Conservation (phyloP, 2,113 vertebrate genomes). For the Micromys minutus region DNA sequence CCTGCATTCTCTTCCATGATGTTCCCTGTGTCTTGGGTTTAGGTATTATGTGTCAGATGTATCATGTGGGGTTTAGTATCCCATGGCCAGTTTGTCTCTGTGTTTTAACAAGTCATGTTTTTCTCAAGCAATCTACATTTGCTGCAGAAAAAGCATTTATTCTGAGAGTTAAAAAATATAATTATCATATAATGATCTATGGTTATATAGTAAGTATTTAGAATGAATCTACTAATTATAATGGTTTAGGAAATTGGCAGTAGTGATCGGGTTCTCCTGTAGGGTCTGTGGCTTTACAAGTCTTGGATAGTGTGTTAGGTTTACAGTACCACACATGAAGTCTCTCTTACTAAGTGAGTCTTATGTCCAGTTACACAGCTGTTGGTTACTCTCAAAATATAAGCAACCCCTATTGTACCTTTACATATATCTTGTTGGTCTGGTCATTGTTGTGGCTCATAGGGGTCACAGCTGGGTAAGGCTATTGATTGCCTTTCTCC, state of each 20-base stretch:
- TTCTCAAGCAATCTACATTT: background rate
- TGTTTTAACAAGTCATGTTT: background rate
- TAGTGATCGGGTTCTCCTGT: background rate
- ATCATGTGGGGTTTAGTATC: background rate
- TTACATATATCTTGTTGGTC: background rate
- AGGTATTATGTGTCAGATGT: background rate
- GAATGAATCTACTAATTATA: background rate
- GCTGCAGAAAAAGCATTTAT: background rate
- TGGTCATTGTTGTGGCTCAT: background rate
- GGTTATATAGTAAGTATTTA: background rate
- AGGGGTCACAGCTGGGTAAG: background rate
- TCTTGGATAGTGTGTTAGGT: background rate
- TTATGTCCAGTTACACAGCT: background rate
- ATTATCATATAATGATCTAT: background rate
- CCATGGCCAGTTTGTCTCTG: background rate
- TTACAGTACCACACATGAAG: background rate
- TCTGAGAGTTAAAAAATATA: background rate
- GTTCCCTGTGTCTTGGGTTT: background rate
- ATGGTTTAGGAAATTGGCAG: background rate
- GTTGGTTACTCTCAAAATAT: background rate
- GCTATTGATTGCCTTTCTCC: too few species aligned
- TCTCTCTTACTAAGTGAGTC: background rate
- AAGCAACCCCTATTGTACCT: background rate
- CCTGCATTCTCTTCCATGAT: background rate
- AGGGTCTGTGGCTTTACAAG: background rate